These are phyloP conservation scores for Sturnus vulgaris DNA, from an alignment of 2,113 vertebrate genomes.

Conservation along the genomic window DNA sequence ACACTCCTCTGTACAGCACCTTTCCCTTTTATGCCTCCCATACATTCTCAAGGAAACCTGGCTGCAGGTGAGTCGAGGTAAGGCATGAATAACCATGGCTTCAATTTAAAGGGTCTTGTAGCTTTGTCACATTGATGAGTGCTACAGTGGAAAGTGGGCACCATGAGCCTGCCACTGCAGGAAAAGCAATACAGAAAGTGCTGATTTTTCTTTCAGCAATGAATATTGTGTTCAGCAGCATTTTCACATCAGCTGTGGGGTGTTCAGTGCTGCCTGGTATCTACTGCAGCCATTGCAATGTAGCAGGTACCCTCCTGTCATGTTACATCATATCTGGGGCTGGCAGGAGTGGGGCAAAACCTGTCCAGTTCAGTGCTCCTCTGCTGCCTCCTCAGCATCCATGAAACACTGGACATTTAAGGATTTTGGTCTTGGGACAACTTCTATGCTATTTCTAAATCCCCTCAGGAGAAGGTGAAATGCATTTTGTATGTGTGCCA, in stretches of 20 bases:
- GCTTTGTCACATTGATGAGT: not conserved
- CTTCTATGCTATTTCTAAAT: not conserved
- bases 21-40: not conserved
- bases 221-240: not conserved
- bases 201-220: not conserved
- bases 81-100: not conserved
- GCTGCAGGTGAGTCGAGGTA: not conserved
- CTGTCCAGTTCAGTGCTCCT: not conserved
- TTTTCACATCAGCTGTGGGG: not conserved
- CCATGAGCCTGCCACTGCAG: not conserved
- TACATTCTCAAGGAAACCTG: not conserved
- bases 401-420: not conserved
- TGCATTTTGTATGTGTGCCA: not conserved
- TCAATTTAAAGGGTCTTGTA: not conserved
- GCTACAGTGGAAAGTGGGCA: not conserved
- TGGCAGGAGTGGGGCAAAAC: not conserved
- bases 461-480: not conserved
- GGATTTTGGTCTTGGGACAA: not conserved
- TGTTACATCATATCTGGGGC: not conserved
- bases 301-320: not conserved
- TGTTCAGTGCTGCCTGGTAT: not conserved
- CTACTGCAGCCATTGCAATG: fast-evolving
- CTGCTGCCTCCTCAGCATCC: not conserved
- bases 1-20: not conserved
- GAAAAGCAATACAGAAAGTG: not conserved